These are phyloP conservation scores for Halictus ligatus DNA, from an alignment of 2,888 invertebrate species.

Conservation along the genomic window DNA sequence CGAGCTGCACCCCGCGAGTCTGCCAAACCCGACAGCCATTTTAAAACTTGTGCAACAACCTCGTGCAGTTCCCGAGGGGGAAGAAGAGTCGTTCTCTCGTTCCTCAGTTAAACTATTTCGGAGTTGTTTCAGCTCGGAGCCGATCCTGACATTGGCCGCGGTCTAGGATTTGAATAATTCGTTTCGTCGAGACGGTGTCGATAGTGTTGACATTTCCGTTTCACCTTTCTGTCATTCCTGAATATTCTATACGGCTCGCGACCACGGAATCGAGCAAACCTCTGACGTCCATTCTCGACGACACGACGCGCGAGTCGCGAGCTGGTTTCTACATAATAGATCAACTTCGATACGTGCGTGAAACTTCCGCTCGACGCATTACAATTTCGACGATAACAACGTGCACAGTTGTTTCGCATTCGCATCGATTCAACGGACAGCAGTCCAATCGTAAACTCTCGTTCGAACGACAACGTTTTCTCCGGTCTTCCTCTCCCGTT, in stretches of 20 bases:
- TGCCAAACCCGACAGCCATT: not conserved
- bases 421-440: conserved; percentile 51
- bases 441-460: not conserved
- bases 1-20: not conserved
- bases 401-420: conserved; percentile 29
- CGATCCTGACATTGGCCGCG: not conserved
- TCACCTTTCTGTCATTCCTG: conserved; percentile 24
- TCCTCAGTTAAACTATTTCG: not conserved
- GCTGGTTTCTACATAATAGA: not conserved
- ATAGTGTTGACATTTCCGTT: not conserved
- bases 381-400: not conserved
- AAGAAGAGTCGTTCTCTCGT: not conserved
- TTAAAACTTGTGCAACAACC: not conserved
- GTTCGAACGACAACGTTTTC: not conserved
- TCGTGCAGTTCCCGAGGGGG: not conserved
- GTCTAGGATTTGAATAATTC: not conserved
- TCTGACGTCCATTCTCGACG: not conserved
- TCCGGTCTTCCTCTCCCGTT: too few relatives aligned
- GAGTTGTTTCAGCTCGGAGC: not conserved
- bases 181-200: not conserved
- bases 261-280: not conserved
- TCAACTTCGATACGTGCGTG: not conserved
- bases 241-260: conserved; percentile 16
- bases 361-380: not conserved
- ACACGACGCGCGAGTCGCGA: not conserved